phyloP scores from a whole-genome alignment of 2,797 vertebrate species.

The Harpagifer antarcticus region DNA sequence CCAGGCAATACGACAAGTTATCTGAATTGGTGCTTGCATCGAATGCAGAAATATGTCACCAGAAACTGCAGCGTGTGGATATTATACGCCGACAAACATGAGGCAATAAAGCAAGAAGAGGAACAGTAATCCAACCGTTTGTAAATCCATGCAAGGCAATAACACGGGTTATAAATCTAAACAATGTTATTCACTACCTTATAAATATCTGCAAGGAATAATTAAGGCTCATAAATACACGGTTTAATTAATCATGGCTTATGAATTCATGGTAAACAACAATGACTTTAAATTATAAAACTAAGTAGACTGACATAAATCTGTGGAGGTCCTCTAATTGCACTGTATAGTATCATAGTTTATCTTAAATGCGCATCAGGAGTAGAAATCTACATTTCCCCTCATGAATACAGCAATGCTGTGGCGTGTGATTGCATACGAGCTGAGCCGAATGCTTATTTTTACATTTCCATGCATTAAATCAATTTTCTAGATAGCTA shows the following conservation, averaged over 20 bases:
- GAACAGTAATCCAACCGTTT: constrained; percentile 10
- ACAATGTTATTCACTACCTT: constrained; percentile 23
- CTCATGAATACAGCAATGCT: not conserved
- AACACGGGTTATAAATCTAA: constrained; percentile 29
- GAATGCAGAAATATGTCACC: constrained; percentile 30
- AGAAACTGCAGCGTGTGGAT: constrained; percentile 39
- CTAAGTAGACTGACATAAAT: constrained; percentile 16
- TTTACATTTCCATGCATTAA: not conserved
- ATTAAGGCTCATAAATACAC: constrained; percentile 46
- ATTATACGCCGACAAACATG: constrained; percentile 31
- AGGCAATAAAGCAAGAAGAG: constrained; percentile 39
- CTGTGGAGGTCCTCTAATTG: not conserved
- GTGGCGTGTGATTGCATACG: constrained; percentile 1
- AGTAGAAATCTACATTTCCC: constrained; percentile 1
- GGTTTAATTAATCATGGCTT: constrained; percentile 26
- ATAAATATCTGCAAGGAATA: constrained; percentile 35
- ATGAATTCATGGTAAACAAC: constrained; percentile 17
- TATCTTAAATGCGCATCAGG: constrained; percentile 8
- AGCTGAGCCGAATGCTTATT: constrained; percentile 11
- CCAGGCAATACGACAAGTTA: constrained; percentile 32
- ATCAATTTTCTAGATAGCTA: not conserved
- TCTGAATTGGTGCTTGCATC: constrained; percentile 17
- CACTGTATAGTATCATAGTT: not conserved
- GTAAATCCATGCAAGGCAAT: constrained; percentile 27
- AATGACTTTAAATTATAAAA: constrained; percentile 19